Evolutionary conservation across 2,888 invertebrate genomes (phyloP), one percentile per base, ranked within the genome.

Genomic region (Palloptera scutellata): DNA sequence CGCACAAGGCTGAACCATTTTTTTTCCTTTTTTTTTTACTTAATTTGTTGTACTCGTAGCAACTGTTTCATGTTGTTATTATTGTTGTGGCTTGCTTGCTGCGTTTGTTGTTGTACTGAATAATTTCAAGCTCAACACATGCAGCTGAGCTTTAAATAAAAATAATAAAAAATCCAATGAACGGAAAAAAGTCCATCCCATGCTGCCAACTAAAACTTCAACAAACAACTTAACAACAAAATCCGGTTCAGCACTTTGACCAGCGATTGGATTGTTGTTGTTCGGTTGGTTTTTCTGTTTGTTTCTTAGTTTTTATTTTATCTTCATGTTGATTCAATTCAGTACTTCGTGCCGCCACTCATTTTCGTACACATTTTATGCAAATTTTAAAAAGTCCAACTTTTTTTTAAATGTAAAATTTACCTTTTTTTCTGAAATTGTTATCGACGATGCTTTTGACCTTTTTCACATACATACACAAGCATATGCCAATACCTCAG

Each of bases 241-340:
- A 75, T 75, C 75, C 75, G 75, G 75, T 75, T 75, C 61, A 55
- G 54, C 53, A 52, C 53, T 61, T 61, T 61, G 52, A 61, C 61
- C 53, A 52, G 41, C 30, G 30, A 61, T 53, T 61, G 17, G n/a
- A n/a, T n/a, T 53, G 17, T 11, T 43, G 20, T 41, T 58, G 15
- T 30, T 30, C 3, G 30, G 30, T 30, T 30, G 30, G 2, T 30
- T 4, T 30, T 30, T 30, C 6, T 30, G 2, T 30, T 30, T 30
- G 6, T 30, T 30, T 30, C 6, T 30, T 30, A 30, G n/a, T 30
- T 30, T 30, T 30, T 30, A 30, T 30, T 30, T 30, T 30, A 6
- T n/a, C 11, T 51, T 51, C 52, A n/a, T 40, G 17, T 17, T 52
- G 20, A 13, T 15, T 41, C 9, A 6, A 12, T 52, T 30, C 51